Percentiles rank a stretch among this genome's conserved stretches.
These are phyloP conservation scores for Pseudococcus viburni DNA, from an alignment of 2,888 invertebrate genomes.

Conservation along the genomic window DNA sequence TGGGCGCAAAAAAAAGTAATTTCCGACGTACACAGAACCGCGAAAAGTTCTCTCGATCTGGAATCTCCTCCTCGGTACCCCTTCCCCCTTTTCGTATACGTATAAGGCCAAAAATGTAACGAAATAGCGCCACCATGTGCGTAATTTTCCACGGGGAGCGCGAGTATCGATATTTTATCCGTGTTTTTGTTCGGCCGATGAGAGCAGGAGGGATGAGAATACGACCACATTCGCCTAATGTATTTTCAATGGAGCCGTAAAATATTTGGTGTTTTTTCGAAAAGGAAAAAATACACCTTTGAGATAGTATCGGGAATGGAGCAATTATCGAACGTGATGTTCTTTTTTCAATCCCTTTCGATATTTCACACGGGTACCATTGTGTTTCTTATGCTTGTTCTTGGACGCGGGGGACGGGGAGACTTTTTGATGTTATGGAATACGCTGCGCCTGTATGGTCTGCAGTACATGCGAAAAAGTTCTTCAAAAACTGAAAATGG, in stretches of 20 bases:
- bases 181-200: too few relatives aligned
- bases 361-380: too few relatives aligned
- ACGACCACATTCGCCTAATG: neutral
- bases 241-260: constrained; percentile 37
- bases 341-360: too few relatives aligned
- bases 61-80: neutral
- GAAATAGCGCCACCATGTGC: neutral
- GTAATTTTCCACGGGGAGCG: constrained; percentile 19
- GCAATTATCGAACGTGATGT: constrained; percentile 14
- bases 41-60: neutral
- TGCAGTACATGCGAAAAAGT: too few relatives aligned
- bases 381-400: too few relatives aligned
- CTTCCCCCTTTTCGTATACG: neutral
- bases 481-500: too few relatives aligned
- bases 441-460: too few relatives aligned
- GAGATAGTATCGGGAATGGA: constrained; percentile 6
- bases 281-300: neutral
- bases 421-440: too few relatives aligned
- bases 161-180: neutral
- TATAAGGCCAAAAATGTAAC: neutral
- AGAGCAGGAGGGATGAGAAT: neutral
- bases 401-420: too few relatives aligned
- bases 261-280: neutral
- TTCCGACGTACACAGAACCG: neutral
- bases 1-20: constrained; percentile 25